Conservation (phyloP, 2,888 invertebrate species). For the Conchocele bisecta region DNA sequence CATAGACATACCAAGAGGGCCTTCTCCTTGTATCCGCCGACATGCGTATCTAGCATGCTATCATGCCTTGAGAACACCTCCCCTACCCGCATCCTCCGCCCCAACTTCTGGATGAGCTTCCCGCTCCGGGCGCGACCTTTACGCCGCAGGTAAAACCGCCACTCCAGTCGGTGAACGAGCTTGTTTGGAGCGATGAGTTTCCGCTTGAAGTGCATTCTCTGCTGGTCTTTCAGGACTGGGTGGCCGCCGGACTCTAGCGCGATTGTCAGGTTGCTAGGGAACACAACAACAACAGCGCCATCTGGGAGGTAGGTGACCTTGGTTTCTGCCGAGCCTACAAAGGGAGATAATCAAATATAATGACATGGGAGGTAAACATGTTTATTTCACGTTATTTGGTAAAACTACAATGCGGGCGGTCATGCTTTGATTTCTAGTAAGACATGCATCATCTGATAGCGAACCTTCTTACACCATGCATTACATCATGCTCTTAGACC, state of each 20-base stretch:
- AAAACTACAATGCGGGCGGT: too few relatives aligned
- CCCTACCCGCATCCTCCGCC: constrained; percentile 81
- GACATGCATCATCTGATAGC: too few relatives aligned
- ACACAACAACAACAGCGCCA: constrained; percentile 81
- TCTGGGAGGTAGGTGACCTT: constrained; percentile 81
- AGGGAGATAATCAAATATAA: too few relatives aligned
- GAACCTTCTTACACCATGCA: too few relatives aligned
- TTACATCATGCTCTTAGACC: too few relatives aligned
- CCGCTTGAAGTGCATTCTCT: constrained; percentile 80
- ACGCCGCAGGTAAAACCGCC: constrained; percentile 95
- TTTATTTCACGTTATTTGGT: too few relatives aligned
- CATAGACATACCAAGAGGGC: constrained; percentile 79
- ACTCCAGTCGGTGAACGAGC: constrained; percentile 92
- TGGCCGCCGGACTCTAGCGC: constrained; percentile 96
- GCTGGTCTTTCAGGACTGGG: constrained; percentile 88
- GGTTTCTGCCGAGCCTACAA: constrained; percentile 75
- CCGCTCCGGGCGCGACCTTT: constrained; percentile 76
- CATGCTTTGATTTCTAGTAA: too few relatives aligned
- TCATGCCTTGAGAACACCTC: constrained; percentile 75
- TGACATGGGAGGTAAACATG: too few relatives aligned
- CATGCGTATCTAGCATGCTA: constrained; percentile 79
- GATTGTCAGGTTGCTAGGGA: constrained; percentile 85
- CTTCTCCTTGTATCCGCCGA: constrained; percentile 77
- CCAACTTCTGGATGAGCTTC: constrained; percentile 71
- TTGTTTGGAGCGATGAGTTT: constrained; percentile 80